Conservation (phyloP, 2,797 vertebrate species). For the Arrhamphus sclerolepis region DNA sequence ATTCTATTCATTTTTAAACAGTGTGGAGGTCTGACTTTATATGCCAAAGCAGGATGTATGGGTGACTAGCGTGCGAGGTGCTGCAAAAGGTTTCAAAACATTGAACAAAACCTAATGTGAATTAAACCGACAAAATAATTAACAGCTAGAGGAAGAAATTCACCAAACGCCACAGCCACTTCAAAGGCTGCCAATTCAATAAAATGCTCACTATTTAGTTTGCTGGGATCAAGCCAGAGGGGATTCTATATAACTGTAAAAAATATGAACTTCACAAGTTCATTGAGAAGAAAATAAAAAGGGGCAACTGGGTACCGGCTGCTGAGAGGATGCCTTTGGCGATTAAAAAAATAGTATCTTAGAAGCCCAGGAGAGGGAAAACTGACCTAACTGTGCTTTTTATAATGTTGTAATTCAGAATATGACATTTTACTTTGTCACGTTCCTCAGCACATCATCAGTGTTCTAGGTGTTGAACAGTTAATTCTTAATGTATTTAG, state of each 20-base stretch:
- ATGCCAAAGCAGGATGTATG: too few relatives aligned
- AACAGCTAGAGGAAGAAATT: constrained; percentile 36
- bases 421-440: constrained; percentile 33
- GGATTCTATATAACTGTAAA: constrained; percentile 72
- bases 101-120: constrained; percentile 24
- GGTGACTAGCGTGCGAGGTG: constrained; percentile 6
- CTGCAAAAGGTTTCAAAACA: constrained; percentile 40
- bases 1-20: background rate
- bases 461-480: constrained; percentile 7
- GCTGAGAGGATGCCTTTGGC: constrained; percentile 46
- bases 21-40: constrained; percentile 2
- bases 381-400: constrained; percentile 26
- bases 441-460: constrained; percentile 26
- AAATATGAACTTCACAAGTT: constrained; percentile 75
- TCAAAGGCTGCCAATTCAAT: constrained; percentile 73
- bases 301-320: constrained; percentile 13
- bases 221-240: constrained; percentile 71
- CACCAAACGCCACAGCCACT: constrained; percentile 51
- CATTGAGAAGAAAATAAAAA: constrained; percentile 54
- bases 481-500: constrained; percentile 15
- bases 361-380: constrained; percentile 42
- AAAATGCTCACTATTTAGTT: constrained; percentile 75
- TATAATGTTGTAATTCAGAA: constrained; percentile 31
- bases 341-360: constrained; percentile 44
- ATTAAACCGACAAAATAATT: constrained; percentile 28